These are phyloP conservation scores for Ormyrus nitidulus DNA, from an alignment of 2,888 invertebrate species.

Conservation along the genomic window DNA sequence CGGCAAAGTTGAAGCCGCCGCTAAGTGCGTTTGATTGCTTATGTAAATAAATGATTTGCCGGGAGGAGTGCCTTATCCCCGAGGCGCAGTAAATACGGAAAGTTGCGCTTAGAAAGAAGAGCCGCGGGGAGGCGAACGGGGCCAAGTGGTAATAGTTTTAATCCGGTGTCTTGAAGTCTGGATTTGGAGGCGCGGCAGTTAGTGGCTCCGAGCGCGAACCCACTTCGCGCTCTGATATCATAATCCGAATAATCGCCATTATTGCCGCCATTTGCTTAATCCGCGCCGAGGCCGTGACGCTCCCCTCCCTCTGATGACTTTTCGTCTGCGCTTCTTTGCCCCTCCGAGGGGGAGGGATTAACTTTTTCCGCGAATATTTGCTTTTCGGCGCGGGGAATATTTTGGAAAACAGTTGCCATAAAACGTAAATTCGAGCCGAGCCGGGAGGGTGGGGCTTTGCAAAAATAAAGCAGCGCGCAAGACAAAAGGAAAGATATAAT, in stretches of 20 bases:
- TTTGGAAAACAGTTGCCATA: neutral
- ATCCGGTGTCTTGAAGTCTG: conserved; percentile 75
- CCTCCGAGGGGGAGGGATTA: neutral
- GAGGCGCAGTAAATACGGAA: neutral
- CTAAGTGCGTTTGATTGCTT: too few relatives aligned
- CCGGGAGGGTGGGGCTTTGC: neutral
- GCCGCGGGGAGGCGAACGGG: conserved; percentile 50
- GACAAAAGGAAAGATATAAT: conserved; percentile 52
- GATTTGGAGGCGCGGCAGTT: conserved; percentile 74
- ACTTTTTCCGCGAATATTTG: conserved; percentile 9
- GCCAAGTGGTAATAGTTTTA: conserved; percentile 74
- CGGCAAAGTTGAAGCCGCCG: neutral
- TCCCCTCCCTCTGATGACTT: conserved; percentile 17
- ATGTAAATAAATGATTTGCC: too few relatives aligned
- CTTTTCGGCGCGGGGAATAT: neutral
- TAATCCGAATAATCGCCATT: conserved; percentile 76
- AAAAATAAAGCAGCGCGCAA: neutral
- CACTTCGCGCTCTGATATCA: conserved; percentile 75
- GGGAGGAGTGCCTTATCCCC: neutral
- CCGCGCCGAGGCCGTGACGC: conserved; percentile 60
- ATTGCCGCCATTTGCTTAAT: conserved; percentile 75
- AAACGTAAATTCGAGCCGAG: too few relatives aligned
- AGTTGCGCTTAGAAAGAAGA: conserved; percentile 1
- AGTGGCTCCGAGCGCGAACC: conserved; percentile 69
- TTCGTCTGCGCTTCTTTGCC: neutral